Evolutionary conservation across 2,888 invertebrate genomes (phyloP), one percentile per base, ranked within the genome.

Genomic region (Gandaritis pyraliata): DNA sequence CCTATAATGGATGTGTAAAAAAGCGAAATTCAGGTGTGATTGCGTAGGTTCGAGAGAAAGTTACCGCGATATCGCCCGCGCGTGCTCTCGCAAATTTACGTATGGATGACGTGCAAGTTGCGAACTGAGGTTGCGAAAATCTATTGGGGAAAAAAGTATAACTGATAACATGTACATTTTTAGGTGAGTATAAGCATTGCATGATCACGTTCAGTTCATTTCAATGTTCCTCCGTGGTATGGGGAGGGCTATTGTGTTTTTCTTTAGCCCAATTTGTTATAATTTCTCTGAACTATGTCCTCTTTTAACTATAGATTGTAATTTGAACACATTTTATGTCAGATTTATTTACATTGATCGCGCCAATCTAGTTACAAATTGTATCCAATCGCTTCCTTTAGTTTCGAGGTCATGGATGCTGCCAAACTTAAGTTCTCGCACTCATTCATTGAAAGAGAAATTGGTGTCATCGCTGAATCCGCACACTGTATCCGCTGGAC

Each of bases 381-480:
- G 29, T 50, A 56, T 58, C 65, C 49, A 69, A 71, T 69, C 66
- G 70, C 63, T 68, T 64, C 64, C 73, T 72, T 60, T 64, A 73
- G 70, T 71, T 74, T 78, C 69, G 73, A 68, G 71, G 74, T 68
- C 73, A 72, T 61, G 69, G 66, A 70, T 61, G 48, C 64, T 68
- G 66, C 70, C 67, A 72, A 73, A 72, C 71, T 78, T 67, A 78
- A 80, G 77, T 76, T 79, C 71, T 57, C 65, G 72, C 72, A 73
- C 73, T 72, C 72, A 75, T 78, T 81, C 81, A 85, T 88, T 84
- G 90, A 90, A 90, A 91, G 91, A 90, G 91, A 92, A 92, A 92
- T 91, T 90, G 76, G 87, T 90, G 90, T 84, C 91, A 88, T 87
- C 85, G 82, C 78, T 82, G 81, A 85, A 86, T 84, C 76, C 81